Evolutionary conservation across 2,797 vertebrate genomes (phyloP).

Genomic region (Hapalemur alaotrensis): DNA sequence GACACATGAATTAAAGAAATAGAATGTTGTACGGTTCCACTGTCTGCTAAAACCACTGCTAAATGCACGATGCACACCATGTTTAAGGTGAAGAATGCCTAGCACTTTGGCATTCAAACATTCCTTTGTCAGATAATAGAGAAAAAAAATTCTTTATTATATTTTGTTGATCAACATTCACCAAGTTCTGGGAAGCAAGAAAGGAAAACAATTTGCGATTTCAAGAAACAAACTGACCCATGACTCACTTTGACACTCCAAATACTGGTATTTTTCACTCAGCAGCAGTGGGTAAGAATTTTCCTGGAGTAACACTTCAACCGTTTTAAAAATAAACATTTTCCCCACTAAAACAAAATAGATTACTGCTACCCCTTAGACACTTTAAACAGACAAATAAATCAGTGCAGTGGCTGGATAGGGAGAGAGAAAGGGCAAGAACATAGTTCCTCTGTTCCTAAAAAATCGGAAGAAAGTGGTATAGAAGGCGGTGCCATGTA

Average conservation of each 20-base stretch:
- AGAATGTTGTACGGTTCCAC: background rate
- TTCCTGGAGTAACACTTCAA: slow-evolving; percentile 11
- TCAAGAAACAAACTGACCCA: slow-evolving; percentile 21
- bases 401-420: background rate
- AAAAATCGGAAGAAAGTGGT: background rate
- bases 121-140: background rate
- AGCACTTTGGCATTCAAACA: slow-evolving; percentile 21
- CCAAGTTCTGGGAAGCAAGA: slow-evolving; percentile 13
- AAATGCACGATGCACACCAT: slow-evolving; percentile 22
- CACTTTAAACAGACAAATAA: slow-evolving; percentile 38
- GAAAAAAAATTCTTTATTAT: slow-evolving; percentile 41
- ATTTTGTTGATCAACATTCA: slow-evolving; percentile 52
- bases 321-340: slow-evolving; percentile 45
- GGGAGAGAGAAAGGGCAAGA: background rate
- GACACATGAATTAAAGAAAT: slow-evolving; percentile 12
- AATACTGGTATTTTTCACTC: slow-evolving; percentile 50
- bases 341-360: slow-evolving; percentile 38
- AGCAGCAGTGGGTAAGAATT: background rate
- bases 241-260: slow-evolving; percentile 38
- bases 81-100: slow-evolving; percentile 52
- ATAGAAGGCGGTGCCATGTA: background rate
- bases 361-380: background rate
- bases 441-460: background rate
- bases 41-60: background rate
- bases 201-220: slow-evolving; percentile 55